Evolutionary conservation across 2,797 vertebrate genomes (phyloP), one percentile per base, ranked within the genome.

Genomic region (Danio choprae): DNA sequence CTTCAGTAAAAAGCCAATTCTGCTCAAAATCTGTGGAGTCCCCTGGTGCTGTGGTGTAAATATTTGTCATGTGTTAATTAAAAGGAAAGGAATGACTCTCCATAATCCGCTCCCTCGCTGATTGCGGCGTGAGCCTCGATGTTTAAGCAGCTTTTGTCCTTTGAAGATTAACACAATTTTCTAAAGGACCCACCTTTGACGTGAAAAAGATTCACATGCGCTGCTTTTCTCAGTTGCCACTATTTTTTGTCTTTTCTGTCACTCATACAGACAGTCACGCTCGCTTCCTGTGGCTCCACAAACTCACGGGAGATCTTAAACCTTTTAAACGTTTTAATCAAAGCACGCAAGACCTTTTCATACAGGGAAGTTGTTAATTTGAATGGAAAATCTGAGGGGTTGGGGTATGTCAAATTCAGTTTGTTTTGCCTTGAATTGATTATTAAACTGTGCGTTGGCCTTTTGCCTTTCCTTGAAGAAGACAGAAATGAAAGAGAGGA

Each of bases 301-400:
- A 62, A 53, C 65, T 74, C 9, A 43, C 65, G 55, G 58, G 55
- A 71, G 50, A 85, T 85, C 67, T 74, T 51, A 71, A 70, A 69
- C 55, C 29, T 73, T 69, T 84, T 77, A 64, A 82, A 78, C 29
- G 50, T 59, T 80, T 72, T 74, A 77, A 83, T 85, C 73, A 77
- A 84, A 80, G 77, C 62, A 58, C 11, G 46, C 64, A 22, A 74
- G 36, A 58, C 72, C 58, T 62, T 70, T 71, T 76, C 18, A 50
- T 55, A 64, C 22, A 18, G 15, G 50, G 72, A 75, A 36, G 50
- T 71, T 76, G 77, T 76, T 80, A 2, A 76, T 80, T 80, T 62
- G 20, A 55, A 74, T 79, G 1, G 16, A 62, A 40, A 75, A 73
- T 62, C 46, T 63, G 48, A 48, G 11, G 18, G 41, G 60, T 55